These are phyloP conservation scores for Cotesia glomerata DNA, from an alignment of 1,140 invertebrate species.

Conservation along the genomic window DNA sequence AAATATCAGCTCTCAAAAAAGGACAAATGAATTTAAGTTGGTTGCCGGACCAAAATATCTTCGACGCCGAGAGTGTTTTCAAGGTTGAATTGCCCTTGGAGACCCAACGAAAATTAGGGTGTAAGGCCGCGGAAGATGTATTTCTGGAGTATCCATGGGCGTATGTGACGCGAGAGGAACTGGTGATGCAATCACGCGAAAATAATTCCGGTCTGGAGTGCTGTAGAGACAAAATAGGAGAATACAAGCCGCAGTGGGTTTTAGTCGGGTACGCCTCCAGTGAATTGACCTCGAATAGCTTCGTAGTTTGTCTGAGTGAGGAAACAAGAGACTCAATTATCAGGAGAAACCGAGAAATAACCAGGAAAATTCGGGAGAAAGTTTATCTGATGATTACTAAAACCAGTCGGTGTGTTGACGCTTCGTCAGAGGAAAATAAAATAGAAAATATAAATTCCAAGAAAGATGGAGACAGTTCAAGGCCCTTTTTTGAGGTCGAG, in stretches of 20 bases:
- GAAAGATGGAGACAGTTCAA: constrained; percentile 18
- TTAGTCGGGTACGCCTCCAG: constrained; percentile 72
- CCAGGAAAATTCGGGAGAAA: constrained; percentile 65
- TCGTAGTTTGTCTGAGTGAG: constrained; percentile 71
- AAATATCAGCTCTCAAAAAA: constrained; percentile 35
- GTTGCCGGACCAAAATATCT: constrained; percentile 46
- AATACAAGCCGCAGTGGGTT: constrained; percentile 64
- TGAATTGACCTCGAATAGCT: constrained; percentile 65
- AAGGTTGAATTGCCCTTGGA: constrained; percentile 39
- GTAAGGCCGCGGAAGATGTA: constrained; percentile 57
- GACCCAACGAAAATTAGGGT: constrained; percentile 44
- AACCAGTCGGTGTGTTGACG: constrained; percentile 44
- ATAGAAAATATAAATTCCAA: background rate
- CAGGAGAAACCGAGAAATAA: constrained; percentile 62
- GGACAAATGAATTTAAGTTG: constrained; percentile 35
- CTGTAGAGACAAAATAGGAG: constrained; percentile 58
- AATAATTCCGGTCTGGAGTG: constrained; percentile 60
- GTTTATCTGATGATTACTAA: constrained; percentile 63
- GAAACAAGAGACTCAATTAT: constrained; percentile 55
- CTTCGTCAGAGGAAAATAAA: background rate
- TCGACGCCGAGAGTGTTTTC: constrained; percentile 43
- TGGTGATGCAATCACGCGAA: constrained; percentile 54
- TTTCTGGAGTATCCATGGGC: constrained; percentile 78
- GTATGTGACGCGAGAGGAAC: constrained; percentile 64
- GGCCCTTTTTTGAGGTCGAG: constrained; percentile 70